A percentile compares a stretch with the other conserved stretches of the same genome.
These are phyloP conservation scores for Nymphalis io DNA, from an alignment of 1,140 invertebrate species.

Conservation along the genomic window DNA sequence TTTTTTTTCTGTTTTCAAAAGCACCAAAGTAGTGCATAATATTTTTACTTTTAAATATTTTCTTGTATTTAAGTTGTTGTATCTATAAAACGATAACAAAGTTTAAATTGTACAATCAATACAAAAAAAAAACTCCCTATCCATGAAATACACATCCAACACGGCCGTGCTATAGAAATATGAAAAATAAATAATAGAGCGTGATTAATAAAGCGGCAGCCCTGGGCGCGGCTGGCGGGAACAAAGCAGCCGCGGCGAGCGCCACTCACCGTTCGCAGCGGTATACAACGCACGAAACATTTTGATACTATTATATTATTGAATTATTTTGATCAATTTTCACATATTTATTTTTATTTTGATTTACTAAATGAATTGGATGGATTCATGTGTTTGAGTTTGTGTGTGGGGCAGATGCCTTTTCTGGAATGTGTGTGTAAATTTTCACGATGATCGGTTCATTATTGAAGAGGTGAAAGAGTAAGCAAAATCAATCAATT, in stretches of 20 bases:
- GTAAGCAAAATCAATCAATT: too few species aligned
- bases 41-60: background rate
- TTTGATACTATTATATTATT: conserved; percentile 47
- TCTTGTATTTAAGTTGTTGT: background rate
- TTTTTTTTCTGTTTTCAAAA: too few species aligned
- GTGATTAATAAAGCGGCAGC: conserved; percentile 53
- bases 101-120: background rate
- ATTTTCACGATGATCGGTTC: too few species aligned
- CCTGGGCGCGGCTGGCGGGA: conserved; percentile 68
- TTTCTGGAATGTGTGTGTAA: too few species aligned
- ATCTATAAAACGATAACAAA: background rate
- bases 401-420: too few species aligned
- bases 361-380: too few species aligned
- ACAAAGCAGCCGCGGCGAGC: conserved; percentile 66
- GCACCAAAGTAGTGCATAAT: background rate
- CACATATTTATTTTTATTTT: background rate
- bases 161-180: conserved; percentile 30
- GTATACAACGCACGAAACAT: conserved; percentile 34
- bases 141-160: conserved; percentile 11
- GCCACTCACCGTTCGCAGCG: conserved; percentile 57
- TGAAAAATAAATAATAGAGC: conserved; percentile 49
- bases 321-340: background rate
- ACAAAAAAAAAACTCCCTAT: conserved; percentile 14
- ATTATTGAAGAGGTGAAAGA: too few species aligned
- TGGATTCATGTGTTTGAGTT: too few species aligned